A percentile compares a stretch with the other conserved stretches of the same genome.
These are phyloP conservation scores for Ammodytes dubius DNA, from an alignment of 2,113 vertebrate genomes.

Conservation along the genomic window DNA sequence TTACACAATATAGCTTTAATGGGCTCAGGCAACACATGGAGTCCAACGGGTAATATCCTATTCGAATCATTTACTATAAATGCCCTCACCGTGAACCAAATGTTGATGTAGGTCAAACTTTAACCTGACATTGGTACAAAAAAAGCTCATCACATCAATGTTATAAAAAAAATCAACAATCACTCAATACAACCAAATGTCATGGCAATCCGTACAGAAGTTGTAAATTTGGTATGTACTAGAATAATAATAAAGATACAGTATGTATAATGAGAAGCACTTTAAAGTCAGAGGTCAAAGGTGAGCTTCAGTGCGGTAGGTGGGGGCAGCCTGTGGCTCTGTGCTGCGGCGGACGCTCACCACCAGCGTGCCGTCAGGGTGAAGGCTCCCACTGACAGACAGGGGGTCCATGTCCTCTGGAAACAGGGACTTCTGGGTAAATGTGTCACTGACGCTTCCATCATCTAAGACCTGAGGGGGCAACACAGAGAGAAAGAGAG, in stretches of 20 bases:
- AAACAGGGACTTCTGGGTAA: constrained; percentile 89
- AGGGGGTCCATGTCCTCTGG: constrained; percentile 89
- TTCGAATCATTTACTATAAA: too few species aligned
- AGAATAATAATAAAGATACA: background rate
- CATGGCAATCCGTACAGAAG: too few species aligned
- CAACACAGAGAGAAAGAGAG: background rate
- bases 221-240: too few species aligned
- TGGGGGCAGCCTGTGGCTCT: background rate
- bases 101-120: too few species aligned
- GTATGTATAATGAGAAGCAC: background rate
- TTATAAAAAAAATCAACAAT: too few species aligned
- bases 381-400: constrained; percentile 83
- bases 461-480: constrained; percentile 84
- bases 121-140: too few species aligned
- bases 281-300: constrained; percentile 60
- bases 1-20: too few species aligned
- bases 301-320: constrained; percentile 73
- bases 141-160: too few species aligned
- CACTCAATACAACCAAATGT: too few species aligned
- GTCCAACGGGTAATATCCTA: too few species aligned
- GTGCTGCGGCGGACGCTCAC: constrained; percentile 77
- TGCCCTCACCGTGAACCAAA: too few species aligned
- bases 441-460: constrained; percentile 84
- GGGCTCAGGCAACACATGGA: too few species aligned
- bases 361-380: constrained; percentile 75